A percentile compares a stretch with the other conserved stretches of the same genome.
Conservation (phyloP, 2,888 invertebrate genomes). For the Synanthedon formicaeformis region DNA sequence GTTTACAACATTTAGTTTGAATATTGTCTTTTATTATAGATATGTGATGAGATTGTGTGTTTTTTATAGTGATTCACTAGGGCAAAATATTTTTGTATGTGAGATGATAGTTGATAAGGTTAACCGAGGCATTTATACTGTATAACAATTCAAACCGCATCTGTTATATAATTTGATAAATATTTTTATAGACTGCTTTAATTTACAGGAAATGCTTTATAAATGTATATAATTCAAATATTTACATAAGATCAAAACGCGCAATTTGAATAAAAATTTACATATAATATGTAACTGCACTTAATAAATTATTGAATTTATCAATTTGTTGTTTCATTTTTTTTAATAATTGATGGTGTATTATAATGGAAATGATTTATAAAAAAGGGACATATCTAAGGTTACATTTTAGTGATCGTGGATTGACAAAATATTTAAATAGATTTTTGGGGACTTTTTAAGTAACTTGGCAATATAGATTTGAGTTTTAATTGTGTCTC, state of each 20-base stretch:
- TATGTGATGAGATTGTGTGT: constrained; percentile 33
- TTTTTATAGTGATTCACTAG: constrained; percentile 50
- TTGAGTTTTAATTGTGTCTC: too few species aligned
- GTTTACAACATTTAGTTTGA: constrained; percentile 4
- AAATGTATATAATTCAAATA: constrained; percentile 49
- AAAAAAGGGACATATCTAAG: too few species aligned
- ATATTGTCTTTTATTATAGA: constrained; percentile 11
- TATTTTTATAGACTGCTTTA: constrained; percentile 52
- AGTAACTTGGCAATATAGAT: too few species aligned
- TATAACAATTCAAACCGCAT: constrained; percentile 13
- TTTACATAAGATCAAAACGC: constrained; percentile 51
- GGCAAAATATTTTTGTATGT: constrained; percentile 65
- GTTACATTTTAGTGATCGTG: too few species aligned
- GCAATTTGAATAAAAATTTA: constrained; percentile 56
- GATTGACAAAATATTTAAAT: too few species aligned
- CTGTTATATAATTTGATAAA: constrained; percentile 16
- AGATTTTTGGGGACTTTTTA: too few species aligned
- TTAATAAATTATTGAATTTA: constrained; percentile 65
- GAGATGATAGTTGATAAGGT: constrained; percentile 42
- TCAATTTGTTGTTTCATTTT: constrained; percentile 21
- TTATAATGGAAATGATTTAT: too few species aligned
- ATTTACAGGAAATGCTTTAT: constrained; percentile 55
- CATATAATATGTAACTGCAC: constrained; percentile 47
- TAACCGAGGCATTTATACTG: constrained; percentile 49
- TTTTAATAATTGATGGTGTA: neutral